Evolutionary conservation across 2,113 vertebrate species (phyloP), one percentile per base, ranked within the genome.

Genomic region (Prionailurus bengalensis): DNA sequence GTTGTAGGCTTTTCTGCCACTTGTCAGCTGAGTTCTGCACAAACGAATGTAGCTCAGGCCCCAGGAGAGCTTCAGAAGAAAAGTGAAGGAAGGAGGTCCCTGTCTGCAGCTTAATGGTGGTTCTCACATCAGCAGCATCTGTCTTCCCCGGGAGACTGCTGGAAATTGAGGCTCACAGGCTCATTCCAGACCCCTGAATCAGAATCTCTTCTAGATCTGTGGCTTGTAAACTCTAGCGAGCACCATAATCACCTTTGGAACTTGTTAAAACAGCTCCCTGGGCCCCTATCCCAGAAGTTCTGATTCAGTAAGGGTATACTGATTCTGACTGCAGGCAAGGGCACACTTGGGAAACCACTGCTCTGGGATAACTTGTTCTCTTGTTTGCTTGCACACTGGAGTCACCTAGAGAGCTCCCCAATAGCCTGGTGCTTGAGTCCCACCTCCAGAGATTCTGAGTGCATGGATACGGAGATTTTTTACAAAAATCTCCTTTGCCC

Each of bases 311-410:
- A 13, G 21, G 29, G 15, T 29, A 11, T 11, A 12, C 2, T 1
- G 21, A 5, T 1, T 31, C 31, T 12, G 13, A 7, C 7, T 25
- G 7, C 3, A 5, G 1, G 39, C 0, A 3, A 27, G 9, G 3
- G 21, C n/a, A 29, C 45, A 11, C 48, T 29, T 10, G 23, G 55
- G 51, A 80, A 85, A 33, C 27, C 51, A 19, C 13, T 36, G 19
- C 55, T 39, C 36, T 27, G 48, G 29, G 10, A 55, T 8, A 61
- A 14, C 23, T 48, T 15, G 3, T 27, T 87, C 65, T 66, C 7
- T 0, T n/a, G 0, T 5, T 29, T 5, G 0, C 6, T 23, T 74
- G 85, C 11, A 16, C 15, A 1, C 10, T 80, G 14, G 10, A 79
- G 42, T 74, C 39, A 87, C 55, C 48, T 51, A 6, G 8, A 48